Conservation (phyloP, 2,113 vertebrate genomes). For the Regulus satrapa region DNA sequence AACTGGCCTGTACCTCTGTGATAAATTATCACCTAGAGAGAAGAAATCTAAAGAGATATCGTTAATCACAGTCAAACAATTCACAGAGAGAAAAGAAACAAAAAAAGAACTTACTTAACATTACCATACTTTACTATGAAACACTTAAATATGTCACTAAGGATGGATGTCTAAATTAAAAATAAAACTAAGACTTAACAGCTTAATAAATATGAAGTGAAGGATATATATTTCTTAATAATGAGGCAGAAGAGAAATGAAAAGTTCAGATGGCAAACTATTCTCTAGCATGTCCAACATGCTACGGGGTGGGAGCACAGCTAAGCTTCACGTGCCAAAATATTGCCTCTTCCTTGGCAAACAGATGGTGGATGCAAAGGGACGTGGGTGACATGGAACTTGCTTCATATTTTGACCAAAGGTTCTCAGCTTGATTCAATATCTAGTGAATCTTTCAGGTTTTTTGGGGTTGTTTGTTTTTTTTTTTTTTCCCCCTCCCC, state of each 20-base stretch:
- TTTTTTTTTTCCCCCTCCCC: background rate
- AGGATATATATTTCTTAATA: slow-evolving; percentile 74
- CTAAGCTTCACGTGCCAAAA: background rate
- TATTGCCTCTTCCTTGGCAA: slow-evolving; percentile 37
- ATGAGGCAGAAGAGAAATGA: slow-evolving; percentile 64
- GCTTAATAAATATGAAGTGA: slow-evolving; percentile 77
- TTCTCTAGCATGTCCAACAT: slow-evolving; percentile 79
- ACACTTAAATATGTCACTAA: slow-evolving; percentile 87
- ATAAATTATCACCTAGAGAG: slow-evolving; percentile 97
- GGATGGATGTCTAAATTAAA: slow-evolving; percentile 79
- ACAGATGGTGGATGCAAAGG: slow-evolving; percentile 17
- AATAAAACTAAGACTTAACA: slow-evolving; percentile 85
- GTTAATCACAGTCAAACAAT: slow-evolving; percentile 98
- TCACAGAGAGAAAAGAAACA: slow-evolving; percentile 85
- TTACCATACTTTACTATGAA: slow-evolving; percentile 89
- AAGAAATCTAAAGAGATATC: slow-evolving; percentile 97
- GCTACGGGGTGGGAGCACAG: slow-evolving; percentile 51
- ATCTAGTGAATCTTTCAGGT: background rate
- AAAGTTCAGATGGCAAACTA: slow-evolving; percentile 98
- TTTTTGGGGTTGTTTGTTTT: background rate
- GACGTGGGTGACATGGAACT: background rate
- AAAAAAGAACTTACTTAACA: slow-evolving; percentile 91
- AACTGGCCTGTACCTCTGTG: slow-evolving; percentile 99
- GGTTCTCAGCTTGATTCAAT: background rate
- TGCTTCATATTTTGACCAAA: background rate